Base-by-base conservation (phyloP, 2,797 vertebrate genomes). In the Gastrophryne carolinensis region DNA sequence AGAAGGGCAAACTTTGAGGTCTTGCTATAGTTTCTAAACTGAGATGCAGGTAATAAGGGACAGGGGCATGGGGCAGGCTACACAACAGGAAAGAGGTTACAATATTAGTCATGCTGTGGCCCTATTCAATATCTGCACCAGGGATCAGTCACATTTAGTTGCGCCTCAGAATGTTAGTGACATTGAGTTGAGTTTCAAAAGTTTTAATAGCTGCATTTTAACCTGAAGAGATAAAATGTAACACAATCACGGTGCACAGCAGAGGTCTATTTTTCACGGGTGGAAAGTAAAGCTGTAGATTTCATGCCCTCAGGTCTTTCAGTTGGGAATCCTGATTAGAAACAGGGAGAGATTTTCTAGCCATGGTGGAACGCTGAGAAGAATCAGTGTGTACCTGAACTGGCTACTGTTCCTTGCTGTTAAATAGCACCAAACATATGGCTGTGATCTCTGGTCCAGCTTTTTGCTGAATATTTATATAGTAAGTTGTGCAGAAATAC, bases 241-340 rank as follows among this genome's bases (percentile, higher is more conserved):
- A 39, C 61, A 26, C 35, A 21, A 63, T 76, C 27, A 19, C 4
- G 30, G 37, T 39, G 61, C 41, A 41, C 41, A 35, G 50, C 37
- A n/a, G 53, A 60, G 30, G 56, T 72, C 32, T 65, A 49, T 63
- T 77, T 65, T 64, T 21, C 15, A 10, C 37, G 44, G n/a, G 15
- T 54, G 65, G 67, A 68, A 71, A 58, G 53, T 58, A 26, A 64
- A 56, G 66, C 56, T 72, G 58, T 41, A 78, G 68, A 72, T 60
- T 64, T 12, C 58, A 15, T 66, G 61, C 68, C 75, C 75, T 66
- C 17, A 49, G 68, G 75, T 32, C 67, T 65, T 64, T 52, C 30
- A 60, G 44, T 41, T 71, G 30, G n/a, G 39, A 65, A 47, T 65
- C 61, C 71, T 77, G 67, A 77, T 66, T 72, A 76, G 50, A 70